Conservation (phyloP, 2,113 vertebrate species). For the Calyptomena viridis region DNA sequence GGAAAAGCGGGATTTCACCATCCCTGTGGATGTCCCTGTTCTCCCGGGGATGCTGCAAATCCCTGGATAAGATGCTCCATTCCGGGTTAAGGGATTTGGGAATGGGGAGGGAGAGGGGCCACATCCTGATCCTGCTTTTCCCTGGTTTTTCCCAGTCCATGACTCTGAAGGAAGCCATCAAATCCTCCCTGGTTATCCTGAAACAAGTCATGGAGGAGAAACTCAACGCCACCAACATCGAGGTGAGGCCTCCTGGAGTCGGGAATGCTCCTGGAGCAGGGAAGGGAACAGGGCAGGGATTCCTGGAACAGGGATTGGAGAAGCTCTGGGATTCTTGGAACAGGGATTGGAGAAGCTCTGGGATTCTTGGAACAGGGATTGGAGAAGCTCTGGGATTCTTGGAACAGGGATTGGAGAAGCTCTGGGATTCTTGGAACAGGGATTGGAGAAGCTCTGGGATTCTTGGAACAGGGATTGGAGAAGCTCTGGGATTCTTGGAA, state of each 20-base stretch:
- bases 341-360: neutral
- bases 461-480: neutral
- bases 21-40: neutral
- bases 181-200: constrained; percentile 95
- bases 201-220: constrained; percentile 99
- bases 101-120: neutral
- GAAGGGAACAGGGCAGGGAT: neutral
- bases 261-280: neutral
- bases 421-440: neutral
- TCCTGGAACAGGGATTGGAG: neutral
- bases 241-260: constrained; percentile 66
- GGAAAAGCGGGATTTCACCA: neutral
- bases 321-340: neutral
- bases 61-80: neutral
- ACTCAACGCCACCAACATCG: constrained; percentile 97
- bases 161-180: constrained; percentile 99
- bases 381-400: neutral
- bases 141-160: constrained; percentile 82
- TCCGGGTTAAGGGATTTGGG: neutral
- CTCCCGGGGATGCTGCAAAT: neutral
- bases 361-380: too few species aligned
- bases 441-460: neutral
- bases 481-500: too few species aligned
- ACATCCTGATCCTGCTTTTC: neutral
- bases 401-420: neutral